Conservation (phyloP, 2,797 vertebrate genomes). For the Melanotaenia maccullochi region DNA sequence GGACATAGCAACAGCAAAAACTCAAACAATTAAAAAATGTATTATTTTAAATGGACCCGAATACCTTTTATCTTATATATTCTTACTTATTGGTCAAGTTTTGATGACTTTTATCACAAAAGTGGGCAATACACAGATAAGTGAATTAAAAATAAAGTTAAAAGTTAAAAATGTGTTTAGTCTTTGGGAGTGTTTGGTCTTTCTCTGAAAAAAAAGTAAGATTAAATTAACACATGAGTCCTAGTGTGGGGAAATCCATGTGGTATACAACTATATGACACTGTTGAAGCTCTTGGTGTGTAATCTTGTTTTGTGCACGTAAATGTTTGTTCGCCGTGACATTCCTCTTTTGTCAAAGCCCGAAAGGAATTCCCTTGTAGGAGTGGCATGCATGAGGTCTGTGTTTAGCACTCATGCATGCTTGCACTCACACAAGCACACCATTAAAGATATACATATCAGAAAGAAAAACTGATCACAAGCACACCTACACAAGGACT, state of each 20-base stretch:
- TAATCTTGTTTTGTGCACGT: slow-evolving; percentile 59
- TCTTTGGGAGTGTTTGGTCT: background rate
- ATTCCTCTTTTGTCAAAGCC: slow-evolving; percentile 78
- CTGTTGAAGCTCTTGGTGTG: slow-evolving; percentile 3
- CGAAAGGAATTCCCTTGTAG: slow-evolving; percentile 77
- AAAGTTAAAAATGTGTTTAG: background rate
- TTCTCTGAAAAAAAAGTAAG: background rate
- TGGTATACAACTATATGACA: background rate
- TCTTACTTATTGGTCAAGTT: slow-evolving; percentile 4
- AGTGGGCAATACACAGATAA: background rate
- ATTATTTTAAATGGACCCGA: slow-evolving; percentile 13
- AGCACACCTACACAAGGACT: slow-evolving; percentile 25
- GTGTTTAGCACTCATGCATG: slow-evolving; percentile 65
- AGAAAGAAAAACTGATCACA: slow-evolving; percentile 33
- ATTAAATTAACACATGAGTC: slow-evolving; percentile 10
- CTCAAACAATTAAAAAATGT: slow-evolving; percentile 49
- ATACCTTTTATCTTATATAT: slow-evolving; percentile 22
- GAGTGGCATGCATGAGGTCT: slow-evolving; percentile 76
- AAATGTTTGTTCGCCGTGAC: slow-evolving; percentile 65
- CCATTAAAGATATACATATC: slow-evolving; percentile 21
- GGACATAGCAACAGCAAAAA: slow-evolving; percentile 44
- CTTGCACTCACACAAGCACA: slow-evolving; percentile 22
- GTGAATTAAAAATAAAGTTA: background rate
- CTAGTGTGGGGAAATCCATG: too few relatives aligned
- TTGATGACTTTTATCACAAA: slow-evolving; percentile 26